Evolutionary conservation across 2,888 invertebrate species (phyloP), one percentile per base, ranked within the genome.

Genomic region (Drosophila dives): DNA sequence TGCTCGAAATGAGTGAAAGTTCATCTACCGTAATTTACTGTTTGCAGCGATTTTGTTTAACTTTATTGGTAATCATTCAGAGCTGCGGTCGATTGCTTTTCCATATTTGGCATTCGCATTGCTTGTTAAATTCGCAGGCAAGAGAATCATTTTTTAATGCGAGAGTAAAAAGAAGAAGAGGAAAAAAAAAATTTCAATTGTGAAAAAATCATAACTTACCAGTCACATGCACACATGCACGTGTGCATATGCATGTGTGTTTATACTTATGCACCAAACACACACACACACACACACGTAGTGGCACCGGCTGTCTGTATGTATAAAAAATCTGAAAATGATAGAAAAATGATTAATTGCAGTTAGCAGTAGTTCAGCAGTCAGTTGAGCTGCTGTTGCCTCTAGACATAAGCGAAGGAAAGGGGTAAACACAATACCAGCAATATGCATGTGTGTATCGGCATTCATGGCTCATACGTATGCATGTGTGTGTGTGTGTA

Each of bases 341-440:
- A 90, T 90, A 88, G 90, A 80, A 89, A 89, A 90, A 91, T 91
- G 91, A 91, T 91, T 91, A 91, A 91, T 91, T 90, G 90, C 86
- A 83, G 81, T 86, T 91, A 83, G 89, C 91, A 90, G 83, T 89
- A 81, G 88, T 89, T 90, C 90, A 89, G 86, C 88, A 84, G 86
- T 77, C 86, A 80, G 90, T 81, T 69, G 74, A 51, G 69, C 58
- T 81, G 63, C 70, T 65, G 68, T 38, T 64, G 70, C 61, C 64
- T 78, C 83, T 75, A 67, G 53, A 72, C 68, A 77, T 66, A 66
- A 23, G 15, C 45, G 67, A 71, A 67, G 55, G 63, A n/a, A 64
- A 58, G 50, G 60, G n/a, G 26, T n/a, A 55, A 60, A 65, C 63
- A 77, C 77, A 77, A 73, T 64, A 69, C 56, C 66, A 32, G 49